A percentile compares a stretch with the other conserved stretches of the same genome.
These are phyloP conservation scores for Drosophila lacteicornis DNA, from an alignment of 1,140 invertebrate species.

Conservation along the genomic window DNA sequence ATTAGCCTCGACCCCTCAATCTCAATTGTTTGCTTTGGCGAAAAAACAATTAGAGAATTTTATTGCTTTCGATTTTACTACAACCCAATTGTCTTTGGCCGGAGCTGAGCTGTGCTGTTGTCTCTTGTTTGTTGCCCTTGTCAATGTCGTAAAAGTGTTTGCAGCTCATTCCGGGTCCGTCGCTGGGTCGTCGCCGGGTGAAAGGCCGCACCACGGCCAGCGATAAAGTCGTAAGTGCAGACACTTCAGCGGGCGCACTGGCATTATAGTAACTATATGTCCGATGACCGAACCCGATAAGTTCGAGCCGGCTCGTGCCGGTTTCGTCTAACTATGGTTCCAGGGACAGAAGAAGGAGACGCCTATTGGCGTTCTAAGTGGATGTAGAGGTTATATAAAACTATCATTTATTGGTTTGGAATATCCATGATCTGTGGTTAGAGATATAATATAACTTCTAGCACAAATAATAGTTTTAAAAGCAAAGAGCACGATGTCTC, in stretches of 20 bases:
- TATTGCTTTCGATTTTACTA: slow-evolving; percentile 75
- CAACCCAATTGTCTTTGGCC: slow-evolving; percentile 30
- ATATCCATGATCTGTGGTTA: neutral
- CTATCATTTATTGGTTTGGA: neutral
- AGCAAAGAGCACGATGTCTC: too few species aligned
- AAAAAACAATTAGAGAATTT: slow-evolving; percentile 79
- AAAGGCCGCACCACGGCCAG: slow-evolving; percentile 49
- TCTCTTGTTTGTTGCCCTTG: slow-evolving; percentile 50
- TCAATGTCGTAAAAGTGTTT: slow-evolving; percentile 75
- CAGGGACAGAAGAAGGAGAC: neutral
- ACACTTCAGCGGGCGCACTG: slow-evolving; percentile 24
- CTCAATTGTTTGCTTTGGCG: slow-evolving; percentile 76
- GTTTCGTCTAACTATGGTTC: neutral
- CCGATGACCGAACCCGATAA: slow-evolving; percentile 41
- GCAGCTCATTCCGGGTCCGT: slow-evolving; percentile 38
- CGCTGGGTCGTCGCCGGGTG: slow-evolving; percentile 53
- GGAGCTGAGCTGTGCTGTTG: slow-evolving; percentile 11
- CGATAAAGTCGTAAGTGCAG: slow-evolving; percentile 67
- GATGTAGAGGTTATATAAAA: neutral
- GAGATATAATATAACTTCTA: neutral
- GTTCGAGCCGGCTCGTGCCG: slow-evolving; percentile 37
- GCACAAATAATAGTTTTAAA: too few species aligned
- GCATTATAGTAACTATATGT: slow-evolving; percentile 21
- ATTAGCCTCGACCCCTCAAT: slow-evolving; percentile 64
- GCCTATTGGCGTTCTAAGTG: neutral